These are phyloP conservation scores for Idaea aversata DNA, from an alignment of 2,888 invertebrate genomes.

Conservation along the genomic window DNA sequence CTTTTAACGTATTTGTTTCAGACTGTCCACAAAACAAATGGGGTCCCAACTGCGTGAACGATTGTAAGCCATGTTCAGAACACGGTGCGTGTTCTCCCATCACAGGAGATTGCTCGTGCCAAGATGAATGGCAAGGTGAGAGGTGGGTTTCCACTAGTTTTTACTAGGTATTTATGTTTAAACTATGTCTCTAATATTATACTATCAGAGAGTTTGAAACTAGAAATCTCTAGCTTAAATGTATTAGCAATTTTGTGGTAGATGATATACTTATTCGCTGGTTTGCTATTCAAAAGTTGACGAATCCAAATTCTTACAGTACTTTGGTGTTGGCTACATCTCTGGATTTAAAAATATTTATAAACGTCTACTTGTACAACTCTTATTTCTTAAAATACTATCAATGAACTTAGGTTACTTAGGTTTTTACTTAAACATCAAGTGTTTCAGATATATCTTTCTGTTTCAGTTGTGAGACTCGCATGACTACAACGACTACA, in stretches of 20 bases:
- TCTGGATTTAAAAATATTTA: no score
- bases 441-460: constrained; percentile 13
- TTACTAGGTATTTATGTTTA: constrained; percentile 12
- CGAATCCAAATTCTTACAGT: no score
- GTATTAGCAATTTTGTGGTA: background rate
- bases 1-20: constrained; percentile 45
- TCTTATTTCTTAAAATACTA: background rate
- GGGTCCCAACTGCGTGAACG: constrained; percentile 86
- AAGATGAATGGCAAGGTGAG: constrained; percentile 84
- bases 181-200: background rate
- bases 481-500: constrained; percentile 54
- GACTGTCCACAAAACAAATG: constrained; percentile 85
- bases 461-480: constrained; percentile 66
- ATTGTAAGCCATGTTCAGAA: constrained; percentile 81
- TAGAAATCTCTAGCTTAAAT: background rate
- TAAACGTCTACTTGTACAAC: background rate
- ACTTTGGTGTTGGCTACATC: no score
- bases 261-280: no score
- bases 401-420: no score
- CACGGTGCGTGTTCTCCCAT: constrained; percentile 82
- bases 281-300: background rate
- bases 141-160: constrained; percentile 78
- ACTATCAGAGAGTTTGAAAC: background rate
- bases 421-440: background rate
- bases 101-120: constrained; percentile 84